Conservation (phyloP, 2,113 vertebrate species). For the Oxyura jamaicensis region DNA sequence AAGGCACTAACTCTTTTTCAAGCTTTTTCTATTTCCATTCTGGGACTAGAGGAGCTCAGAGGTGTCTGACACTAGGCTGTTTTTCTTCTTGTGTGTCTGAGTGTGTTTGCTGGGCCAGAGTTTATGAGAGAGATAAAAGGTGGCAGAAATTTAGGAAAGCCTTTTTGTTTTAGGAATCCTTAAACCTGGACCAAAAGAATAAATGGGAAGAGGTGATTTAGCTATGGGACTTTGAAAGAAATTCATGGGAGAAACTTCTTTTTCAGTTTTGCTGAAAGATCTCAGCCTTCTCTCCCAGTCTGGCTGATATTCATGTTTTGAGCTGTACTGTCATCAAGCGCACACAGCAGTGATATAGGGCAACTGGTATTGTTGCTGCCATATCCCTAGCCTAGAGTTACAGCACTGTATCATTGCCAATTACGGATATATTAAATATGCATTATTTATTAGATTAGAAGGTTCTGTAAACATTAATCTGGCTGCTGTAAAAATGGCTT, state of each 20-base stretch:
- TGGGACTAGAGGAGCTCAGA: neutral
- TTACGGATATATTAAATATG: neutral
- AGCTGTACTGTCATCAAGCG: neutral
- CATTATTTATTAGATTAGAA: neutral
- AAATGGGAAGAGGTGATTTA: neutral
- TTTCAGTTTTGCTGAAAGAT: neutral
- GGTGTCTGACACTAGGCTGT: neutral
- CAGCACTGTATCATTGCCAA: neutral
- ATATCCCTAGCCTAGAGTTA: neutral
- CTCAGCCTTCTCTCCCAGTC: neutral
- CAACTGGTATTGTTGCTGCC: neutral
- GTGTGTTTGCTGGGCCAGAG: conserved; percentile 4
- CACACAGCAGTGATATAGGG: neutral
- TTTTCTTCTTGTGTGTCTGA: neutral
- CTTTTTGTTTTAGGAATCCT: conserved; percentile 4
- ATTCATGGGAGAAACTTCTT: neutral
- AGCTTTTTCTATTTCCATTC: neutral
- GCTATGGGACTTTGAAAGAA: neutral
- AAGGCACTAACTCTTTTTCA: neutral
- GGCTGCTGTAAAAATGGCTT: neutral
- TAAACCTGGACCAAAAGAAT: neutral
- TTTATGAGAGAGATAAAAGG: conserved; percentile 14
- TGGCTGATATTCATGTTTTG: neutral
- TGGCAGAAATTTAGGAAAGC: neutral
- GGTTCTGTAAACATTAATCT: neutral